Evolutionary conservation across 2,888 invertebrate species (phyloP).

Genomic region (Neocrepidodera transversa): DNA sequence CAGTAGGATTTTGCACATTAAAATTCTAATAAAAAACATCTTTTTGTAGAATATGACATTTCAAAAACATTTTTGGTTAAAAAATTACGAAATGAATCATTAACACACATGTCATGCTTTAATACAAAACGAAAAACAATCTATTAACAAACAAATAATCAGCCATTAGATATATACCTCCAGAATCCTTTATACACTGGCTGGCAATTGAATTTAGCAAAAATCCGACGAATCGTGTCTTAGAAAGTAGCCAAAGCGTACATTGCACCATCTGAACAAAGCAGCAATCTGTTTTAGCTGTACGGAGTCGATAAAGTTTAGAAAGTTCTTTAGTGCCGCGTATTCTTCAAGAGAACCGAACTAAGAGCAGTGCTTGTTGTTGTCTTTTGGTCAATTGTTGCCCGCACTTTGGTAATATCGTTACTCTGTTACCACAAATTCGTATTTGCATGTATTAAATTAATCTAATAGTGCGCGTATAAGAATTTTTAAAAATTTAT

Average conservation of each 20-base stretch:
- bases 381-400: conserved; percentile 31
- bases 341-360: conserved; percentile 21
- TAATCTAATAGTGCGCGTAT: not conserved
- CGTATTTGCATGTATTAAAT: no score
- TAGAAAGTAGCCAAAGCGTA: conserved; percentile 32
- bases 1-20: no score
- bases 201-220: conserved; percentile 27
- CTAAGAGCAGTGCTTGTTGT: conserved; percentile 23
- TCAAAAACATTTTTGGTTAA: no score
- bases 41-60: no score
- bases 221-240: conserved; percentile 31
- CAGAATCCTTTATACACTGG: conserved; percentile 17
- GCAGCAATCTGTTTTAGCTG: conserved; percentile 11
- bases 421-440: not conserved
- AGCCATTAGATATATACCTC: not conserved
- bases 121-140: no score
- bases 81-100: no score
- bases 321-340: conserved; percentile 29
- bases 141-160: conserved; percentile 6
- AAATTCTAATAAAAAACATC: no score
- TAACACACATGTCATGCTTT: no score
- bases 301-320: conserved; percentile 19
- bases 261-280: conserved; percentile 25
- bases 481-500: conserved; percentile 1
- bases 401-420: conserved; percentile 25